phyloP scores from a whole-genome alignment of 2,113 vertebrate species.

The Phalacrocorax brasilianus region DNA sequence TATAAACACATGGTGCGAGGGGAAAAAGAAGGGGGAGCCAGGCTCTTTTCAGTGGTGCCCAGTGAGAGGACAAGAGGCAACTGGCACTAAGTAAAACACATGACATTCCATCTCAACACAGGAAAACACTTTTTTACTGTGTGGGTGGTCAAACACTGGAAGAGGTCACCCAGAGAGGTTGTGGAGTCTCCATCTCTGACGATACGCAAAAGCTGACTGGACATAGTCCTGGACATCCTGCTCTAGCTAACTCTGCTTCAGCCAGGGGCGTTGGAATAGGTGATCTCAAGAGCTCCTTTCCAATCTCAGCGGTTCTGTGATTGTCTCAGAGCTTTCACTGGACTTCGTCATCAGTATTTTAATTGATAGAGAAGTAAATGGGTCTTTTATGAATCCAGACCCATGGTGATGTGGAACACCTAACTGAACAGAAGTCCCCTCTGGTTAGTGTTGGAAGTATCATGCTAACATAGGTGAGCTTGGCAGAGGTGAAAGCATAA shows the following conservation, averaged over 20 bases:
- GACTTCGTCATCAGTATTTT: neutral
- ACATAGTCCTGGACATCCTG: neutral
- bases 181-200: neutral
- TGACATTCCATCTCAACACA: neutral
- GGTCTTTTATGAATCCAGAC: neutral
- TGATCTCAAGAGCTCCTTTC: neutral
- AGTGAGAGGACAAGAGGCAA: neutral
- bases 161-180: neutral
- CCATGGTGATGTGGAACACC: neutral
- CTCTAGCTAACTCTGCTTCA: neutral
- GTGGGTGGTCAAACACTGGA: neutral
- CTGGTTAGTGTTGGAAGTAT: neutral
- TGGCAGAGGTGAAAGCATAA: neutral
- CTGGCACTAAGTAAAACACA: neutral
- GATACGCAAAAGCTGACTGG: neutral
- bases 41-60: neutral
- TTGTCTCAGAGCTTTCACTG: neutral
- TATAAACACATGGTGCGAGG: neutral
- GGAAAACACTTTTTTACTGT: neutral
- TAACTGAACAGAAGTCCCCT: neutral
- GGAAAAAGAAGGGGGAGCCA: neutral
- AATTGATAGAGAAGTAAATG: neutral
- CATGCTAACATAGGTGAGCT: neutral
- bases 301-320: neutral
- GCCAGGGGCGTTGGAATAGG: neutral